These are phyloP conservation scores for Coenonympha arcania DNA, from an alignment of 2,888 invertebrate species.

Conservation along the genomic window DNA sequence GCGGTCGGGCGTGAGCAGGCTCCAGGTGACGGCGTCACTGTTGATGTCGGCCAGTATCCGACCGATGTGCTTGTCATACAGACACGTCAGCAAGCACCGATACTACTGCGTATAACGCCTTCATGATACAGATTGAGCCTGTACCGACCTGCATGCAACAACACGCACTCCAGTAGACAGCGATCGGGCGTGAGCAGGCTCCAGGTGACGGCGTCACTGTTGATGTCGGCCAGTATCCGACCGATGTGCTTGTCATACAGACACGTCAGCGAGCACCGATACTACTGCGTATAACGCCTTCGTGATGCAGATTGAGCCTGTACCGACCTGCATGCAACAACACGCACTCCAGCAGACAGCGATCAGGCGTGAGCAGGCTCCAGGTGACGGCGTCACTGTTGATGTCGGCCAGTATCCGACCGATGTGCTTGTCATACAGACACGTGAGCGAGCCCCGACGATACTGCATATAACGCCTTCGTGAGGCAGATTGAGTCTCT, in stretches of 20 bases:
- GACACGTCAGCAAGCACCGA: slow-evolving; percentile 46
- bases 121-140: too few species aligned
- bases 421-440: slow-evolving; percentile 70
- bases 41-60: slow-evolving; percentile 70
- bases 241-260: slow-evolving; percentile 71
- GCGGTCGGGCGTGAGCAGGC: slow-evolving; percentile 76
- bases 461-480: too few species aligned
- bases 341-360: slow-evolving; percentile 78
- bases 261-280: slow-evolving; percentile 49
- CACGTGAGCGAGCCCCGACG: slow-evolving; percentile 51
- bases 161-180: slow-evolving; percentile 77
- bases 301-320: too few species aligned
- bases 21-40: slow-evolving; percentile 77
- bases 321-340: slow-evolving; percentile 68
- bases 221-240: slow-evolving; percentile 68
- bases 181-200: slow-evolving; percentile 77
- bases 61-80: slow-evolving; percentile 71
- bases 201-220: slow-evolving; percentile 77
- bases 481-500: too few species aligned
- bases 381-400: slow-evolving; percentile 75
- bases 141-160: slow-evolving; percentile 68
- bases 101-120: slow-evolving; percentile 63
- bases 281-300: too few species aligned
- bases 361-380: slow-evolving; percentile 78
- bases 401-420: slow-evolving; percentile 67